These are phyloP conservation scores for Tenthredo mesomela DNA, from an alignment of 2,888 invertebrate genomes.

Conservation along the genomic window DNA sequence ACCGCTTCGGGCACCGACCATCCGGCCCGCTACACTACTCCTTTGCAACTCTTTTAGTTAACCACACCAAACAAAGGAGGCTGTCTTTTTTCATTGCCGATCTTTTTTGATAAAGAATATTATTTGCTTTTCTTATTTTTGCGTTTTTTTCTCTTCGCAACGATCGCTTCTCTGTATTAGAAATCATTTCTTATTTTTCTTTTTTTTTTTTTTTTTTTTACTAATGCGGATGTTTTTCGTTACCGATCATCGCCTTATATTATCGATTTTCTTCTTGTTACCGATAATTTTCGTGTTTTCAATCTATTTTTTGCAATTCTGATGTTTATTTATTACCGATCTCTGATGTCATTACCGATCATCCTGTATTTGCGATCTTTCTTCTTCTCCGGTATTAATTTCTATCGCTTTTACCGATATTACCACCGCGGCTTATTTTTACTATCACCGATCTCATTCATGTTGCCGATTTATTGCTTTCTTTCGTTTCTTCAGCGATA, in stretches of 20 bases:
- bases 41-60: conserved; percentile 12
- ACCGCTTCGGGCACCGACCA: conserved; percentile 27
- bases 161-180: background rate
- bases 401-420: background rate
- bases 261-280: background rate
- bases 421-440: background rate
- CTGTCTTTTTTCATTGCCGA: conserved; percentile 15
- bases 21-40: background rate
- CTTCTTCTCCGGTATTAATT: no score
- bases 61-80: conserved; percentile 8
- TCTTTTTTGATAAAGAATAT: background rate
- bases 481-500: background rate
- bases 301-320: background rate
- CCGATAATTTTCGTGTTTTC: background rate
- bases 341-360: background rate
- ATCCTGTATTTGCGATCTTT: background rate
- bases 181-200: background rate
- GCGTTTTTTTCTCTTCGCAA: background rate
- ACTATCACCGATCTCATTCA: background rate
- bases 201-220: background rate
- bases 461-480: background rate
- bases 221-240: background rate
- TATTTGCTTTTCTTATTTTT: background rate
- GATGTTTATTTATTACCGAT: background rate
- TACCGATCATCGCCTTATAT: background rate